Evolutionary conservation across 2,888 invertebrate species (phyloP).

Genomic region (Salpingus planirostris): DNA sequence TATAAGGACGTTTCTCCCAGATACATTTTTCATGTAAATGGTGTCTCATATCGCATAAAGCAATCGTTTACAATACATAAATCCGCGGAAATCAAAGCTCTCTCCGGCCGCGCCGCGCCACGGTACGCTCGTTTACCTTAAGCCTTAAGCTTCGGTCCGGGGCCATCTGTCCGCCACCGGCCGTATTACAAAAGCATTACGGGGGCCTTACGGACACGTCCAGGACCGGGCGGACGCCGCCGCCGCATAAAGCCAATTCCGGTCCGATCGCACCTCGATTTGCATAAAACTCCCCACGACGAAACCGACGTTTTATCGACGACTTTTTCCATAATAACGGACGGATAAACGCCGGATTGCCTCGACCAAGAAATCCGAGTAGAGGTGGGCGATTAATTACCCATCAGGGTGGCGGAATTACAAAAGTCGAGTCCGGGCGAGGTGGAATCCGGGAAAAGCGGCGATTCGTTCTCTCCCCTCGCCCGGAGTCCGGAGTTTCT

Average conservation of each 20-base stretch:
- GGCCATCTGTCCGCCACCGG: constrained; percentile 32
- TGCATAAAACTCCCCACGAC: constrained; percentile 14
- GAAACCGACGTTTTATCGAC: constrained; percentile 11
- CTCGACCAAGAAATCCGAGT: too few species aligned
- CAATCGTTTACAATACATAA: constrained; percentile 47
- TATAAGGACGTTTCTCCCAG: constrained; percentile 41
- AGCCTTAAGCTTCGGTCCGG: constrained; percentile 27
- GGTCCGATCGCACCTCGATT: constrained; percentile 14
- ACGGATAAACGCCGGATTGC: too few species aligned
- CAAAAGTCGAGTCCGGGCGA: too few species aligned
- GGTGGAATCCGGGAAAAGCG: constrained; percentile 21
- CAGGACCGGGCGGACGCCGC: too few species aligned
- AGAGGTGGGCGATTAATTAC: too few species aligned
- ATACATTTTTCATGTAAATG: constrained; percentile 47
- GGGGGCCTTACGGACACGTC: constrained; percentile 22
- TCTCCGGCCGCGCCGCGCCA: too few species aligned
- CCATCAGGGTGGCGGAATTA: constrained; percentile 5
- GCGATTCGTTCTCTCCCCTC: constrained; percentile 19
- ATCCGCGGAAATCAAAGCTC: constrained; percentile 44
- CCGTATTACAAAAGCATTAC: constrained; percentile 16
- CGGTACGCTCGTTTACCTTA: constrained; percentile 39
- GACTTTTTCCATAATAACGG: constrained; percentile 10
- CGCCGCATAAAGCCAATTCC: constrained; percentile 23
- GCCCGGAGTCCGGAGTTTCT: constrained; percentile 24
- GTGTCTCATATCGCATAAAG: constrained; percentile 46